Evolutionary conservation across 2,888 invertebrate genomes (phyloP), one percentile per base, ranked within the genome.

Genomic region (Nemotelus nigrinus): DNA sequence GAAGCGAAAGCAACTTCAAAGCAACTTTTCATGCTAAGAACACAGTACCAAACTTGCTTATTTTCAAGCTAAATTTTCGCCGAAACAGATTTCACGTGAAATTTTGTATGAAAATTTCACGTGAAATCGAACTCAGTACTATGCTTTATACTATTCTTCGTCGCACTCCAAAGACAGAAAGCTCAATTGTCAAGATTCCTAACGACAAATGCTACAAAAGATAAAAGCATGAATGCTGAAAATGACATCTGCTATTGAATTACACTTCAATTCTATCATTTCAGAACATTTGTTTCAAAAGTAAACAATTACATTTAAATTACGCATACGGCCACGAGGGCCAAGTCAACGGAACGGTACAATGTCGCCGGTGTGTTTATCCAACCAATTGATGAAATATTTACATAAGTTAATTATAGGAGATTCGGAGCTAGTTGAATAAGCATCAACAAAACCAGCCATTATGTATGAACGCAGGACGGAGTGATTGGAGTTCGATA

Each of bases 401-500:
- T 80, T 80, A 78, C 80, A 79, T 79, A 79, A 78, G 77, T 80
- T 78, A 80, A 80, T 80, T 80, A 80, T 70, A 78, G 76, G 77
- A 68, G 63, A 74, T 43, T 48, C 63, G 48, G 48, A 50, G 74
- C 74, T 41, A 63, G 48, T 48, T 63, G 47, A 65, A 48, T 48
- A 60, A 74, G 25, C 48, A 43, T 8, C 63, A 63, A 74, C 74
- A 45, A 72, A 41, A 44, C 7, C 58, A 44, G 58, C 39, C 45
- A 58, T 8, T 41, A 2, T 50, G 50, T 4, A n/a, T 2, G 60
- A 63, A 45, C 25, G 45, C 10, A 25, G 7, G 4, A 68, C 58
- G 43, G 10, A 41, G 41, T 10, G n/a, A 50, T 43, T n/a, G 53
- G 64, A 41, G 50, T 60, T 60, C 57, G 44, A 57, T 7, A 72